A percentile compares a stretch with the other conserved stretches of the same genome.
Evolutionary conservation across 2,888 invertebrate genomes (phyloP).

Genomic region (Metellina segmentata): DNA sequence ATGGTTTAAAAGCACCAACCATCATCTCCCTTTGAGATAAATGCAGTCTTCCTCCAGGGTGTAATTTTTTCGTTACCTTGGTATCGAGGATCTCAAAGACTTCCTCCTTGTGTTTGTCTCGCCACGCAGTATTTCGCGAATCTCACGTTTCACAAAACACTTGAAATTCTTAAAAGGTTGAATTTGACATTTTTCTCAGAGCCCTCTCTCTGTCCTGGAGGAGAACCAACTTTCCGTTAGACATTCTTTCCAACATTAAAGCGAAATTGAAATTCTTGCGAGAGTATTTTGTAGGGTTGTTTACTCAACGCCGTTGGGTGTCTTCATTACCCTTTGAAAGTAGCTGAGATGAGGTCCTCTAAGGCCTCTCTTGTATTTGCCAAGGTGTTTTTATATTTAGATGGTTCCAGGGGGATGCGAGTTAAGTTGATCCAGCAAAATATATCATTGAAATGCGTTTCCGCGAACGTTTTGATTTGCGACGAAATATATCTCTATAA

Average conservation of each 20-base stretch:
- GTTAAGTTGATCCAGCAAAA: neutral
- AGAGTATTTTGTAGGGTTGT: slow-evolving; percentile 18
- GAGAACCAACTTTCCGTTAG: neutral
- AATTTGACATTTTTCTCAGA: slow-evolving; percentile 22
- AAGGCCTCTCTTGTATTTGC: neutral
- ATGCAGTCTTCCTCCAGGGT: neutral
- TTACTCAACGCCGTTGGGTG: neutral
- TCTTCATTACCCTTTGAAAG: slow-evolving; percentile 18
- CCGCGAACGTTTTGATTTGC: neutral
- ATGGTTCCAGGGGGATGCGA: too few relatives aligned
- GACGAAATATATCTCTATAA: too few relatives aligned
- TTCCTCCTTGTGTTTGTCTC: neutral
- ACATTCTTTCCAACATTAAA: slow-evolving; percentile 19
- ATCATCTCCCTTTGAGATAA: neutral
- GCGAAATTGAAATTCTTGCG: slow-evolving; percentile 44
- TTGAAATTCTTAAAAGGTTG: slow-evolving; percentile 8
- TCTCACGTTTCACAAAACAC: slow-evolving; percentile 26
- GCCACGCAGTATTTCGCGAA: neutral
- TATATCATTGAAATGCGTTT: neutral
- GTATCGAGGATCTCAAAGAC: neutral
- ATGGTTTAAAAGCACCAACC: slow-evolving; percentile 20
- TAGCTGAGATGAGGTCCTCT: neutral
- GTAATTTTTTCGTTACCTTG: neutral
- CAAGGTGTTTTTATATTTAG: neutral
- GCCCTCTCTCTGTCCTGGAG: neutral